Evolutionary conservation across 2,113 vertebrate species (phyloP).

Genomic region (Rhinoderma darwinii): DNA sequence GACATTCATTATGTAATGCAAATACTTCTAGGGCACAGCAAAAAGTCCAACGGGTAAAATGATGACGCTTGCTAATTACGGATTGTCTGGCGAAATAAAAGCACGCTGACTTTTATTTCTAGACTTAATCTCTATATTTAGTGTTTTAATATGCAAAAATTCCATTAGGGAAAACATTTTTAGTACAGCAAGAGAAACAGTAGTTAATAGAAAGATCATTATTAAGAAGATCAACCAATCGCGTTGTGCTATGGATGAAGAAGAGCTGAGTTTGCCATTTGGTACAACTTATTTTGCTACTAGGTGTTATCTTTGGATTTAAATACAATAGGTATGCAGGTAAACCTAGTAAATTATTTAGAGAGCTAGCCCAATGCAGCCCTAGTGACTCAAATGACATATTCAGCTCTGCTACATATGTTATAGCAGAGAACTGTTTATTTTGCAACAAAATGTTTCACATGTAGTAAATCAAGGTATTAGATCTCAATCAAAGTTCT

Average conservation of each 20-base stretch:
- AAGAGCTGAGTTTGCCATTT: background rate
- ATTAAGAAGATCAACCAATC: background rate
- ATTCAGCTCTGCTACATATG: background rate
- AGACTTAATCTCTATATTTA: background rate
- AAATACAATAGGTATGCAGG: background rate
- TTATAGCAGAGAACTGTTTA: background rate
- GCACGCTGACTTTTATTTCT: background rate
- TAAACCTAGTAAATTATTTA: background rate
- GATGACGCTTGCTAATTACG: background rate
- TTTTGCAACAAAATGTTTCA: background rate
- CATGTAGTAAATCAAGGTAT: background rate
- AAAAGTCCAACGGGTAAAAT: background rate
- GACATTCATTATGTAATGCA: slow-evolving; percentile 14
- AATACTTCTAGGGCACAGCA: slow-evolving; percentile 5
- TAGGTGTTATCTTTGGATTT: background rate
- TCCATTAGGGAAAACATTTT: background rate
- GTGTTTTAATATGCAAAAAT: background rate
- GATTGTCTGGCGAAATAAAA: background rate
- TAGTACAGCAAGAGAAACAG: background rate
- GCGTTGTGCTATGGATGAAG: background rate
- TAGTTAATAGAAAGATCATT: background rate
- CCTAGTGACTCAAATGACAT: background rate
- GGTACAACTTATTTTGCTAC: background rate
- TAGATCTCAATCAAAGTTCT: background rate
- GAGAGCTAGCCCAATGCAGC: background rate